Base-by-base conservation (phyloP, 2,113 vertebrate genomes). In the Zosterops borbonicus region DNA sequence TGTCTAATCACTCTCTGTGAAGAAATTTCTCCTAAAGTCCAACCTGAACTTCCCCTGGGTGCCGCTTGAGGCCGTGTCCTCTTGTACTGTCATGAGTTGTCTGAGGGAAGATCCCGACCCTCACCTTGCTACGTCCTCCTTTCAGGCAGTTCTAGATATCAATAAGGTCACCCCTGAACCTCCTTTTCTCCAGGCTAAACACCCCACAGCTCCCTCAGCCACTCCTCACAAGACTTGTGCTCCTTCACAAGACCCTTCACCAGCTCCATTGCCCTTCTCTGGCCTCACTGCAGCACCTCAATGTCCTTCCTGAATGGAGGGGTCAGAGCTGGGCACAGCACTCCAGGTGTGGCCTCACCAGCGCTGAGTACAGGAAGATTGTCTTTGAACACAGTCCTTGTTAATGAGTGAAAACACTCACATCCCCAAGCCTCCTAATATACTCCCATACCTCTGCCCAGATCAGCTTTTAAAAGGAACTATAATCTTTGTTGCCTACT, bases 201-300 rank as follows among this genome's bases (percentile, higher is more conserved):
- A 83, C 5, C 2, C 24, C 9, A 39, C 47, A 55, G 21, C n/a
- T 76, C 14, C 24, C 41, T 60, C 28, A n/a, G 62, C 29, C 4
- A 0, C 9, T 68, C 14, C n/a, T 69, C 55, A 35, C 0, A 55
- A n/a, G 21, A 14, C 12, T 39, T 0, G 0, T n/a, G 29, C 11
- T 55, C 12, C 47, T 35, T 35, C 35, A 35, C 35, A 35, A n/a
- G 55, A 22, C 2, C 14, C 25, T 55, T 55, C n/a, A 18, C 14
- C 63, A 41, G 41, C 29, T 27, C 25, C 6, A 6, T 1, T 69
- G 53, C 17, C 24, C 55, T 55, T 41, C 25, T 42, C 63, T 76
- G 79, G 6, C 23, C 29, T 9, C 1, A 0, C 1, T 60, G 28
- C 78, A 60, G 28, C 39, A 1, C 39, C 39, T 47, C 70, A 10